Base-by-base conservation (phyloP, 2,113 vertebrate genomes). In the Percina caprodes region DNA sequence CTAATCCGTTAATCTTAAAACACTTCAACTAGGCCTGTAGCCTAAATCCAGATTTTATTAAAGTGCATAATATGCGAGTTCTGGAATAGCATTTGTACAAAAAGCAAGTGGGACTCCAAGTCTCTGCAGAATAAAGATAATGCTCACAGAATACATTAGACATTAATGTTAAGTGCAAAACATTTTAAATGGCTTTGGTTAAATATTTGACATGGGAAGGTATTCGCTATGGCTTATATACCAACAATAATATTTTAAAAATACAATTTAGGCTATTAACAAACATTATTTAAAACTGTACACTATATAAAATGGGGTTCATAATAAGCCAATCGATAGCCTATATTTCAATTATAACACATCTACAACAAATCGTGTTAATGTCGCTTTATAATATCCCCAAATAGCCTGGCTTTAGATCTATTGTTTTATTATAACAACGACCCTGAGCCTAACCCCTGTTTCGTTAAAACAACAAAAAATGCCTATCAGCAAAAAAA, bases 401-500 rank as follows among this genome's bases (percentile, higher is more conserved):
- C 3, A 13, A 21, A 21, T 16, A 39, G 14, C 10, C 5, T 39
- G 8, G n/a, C 11, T 45, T 42, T 52, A 68, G 2, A 45, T 12
- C 13, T 24, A 30, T 14, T 45, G 16, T 14, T 19, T 39, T 42
- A 62, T 67, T 55, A 35, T 3, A 54, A 16, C 13, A 49, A 24
- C 46, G 14, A 73, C 39, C 11, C 16, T 16, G 1, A 45, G 21
- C 11, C 30, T 2, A 24, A 65, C 7, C 42, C 3, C 1, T 24
- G 83, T 70, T 87, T 83, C 70, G 82, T 83, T 81, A n/a, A 24
- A 35, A 66, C 10, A 42, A 42, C 39, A 68, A 24, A 74, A 19
- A 59, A 49, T 4, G 6, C 2, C 0, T 16, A 21, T 5, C 4
- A 39, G 21, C 42, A 12, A 39, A 39, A 11, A 2, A 33, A 74